Evolutionary conservation across 2,113 vertebrate species (phyloP), one percentile per base, ranked within the genome.

Genomic region (Dipodomys merriami): DNA sequence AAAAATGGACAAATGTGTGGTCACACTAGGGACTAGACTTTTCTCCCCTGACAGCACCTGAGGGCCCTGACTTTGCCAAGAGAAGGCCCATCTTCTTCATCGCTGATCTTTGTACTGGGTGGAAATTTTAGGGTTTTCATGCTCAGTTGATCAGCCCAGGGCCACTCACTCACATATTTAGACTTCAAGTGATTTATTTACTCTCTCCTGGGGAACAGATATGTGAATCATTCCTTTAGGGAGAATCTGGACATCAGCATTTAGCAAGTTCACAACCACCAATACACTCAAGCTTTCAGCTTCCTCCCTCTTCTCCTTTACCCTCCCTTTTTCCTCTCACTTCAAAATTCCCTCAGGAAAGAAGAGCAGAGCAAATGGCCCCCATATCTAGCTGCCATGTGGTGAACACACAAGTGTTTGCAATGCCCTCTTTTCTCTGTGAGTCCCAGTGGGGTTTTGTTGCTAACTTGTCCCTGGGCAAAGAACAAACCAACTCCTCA

Each of bases 121-220:
- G 30, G 29, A 89, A 23, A 64, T 16, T 71, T 79, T 10, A 27
- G 74, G 25, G 33, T 25, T 67, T 39, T 57, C 83, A 9, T 27
- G 13, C 65, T 39, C 35, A 83, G 46, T 8, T 67, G 12, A 90
- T 44, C 29, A 46, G 88, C 23, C 25, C 57, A 39, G 7, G 60
- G 35, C 35, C 27, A 23, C 53, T 53, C 3, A 4, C 19, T 27
- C 65, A 60, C 39, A 57, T 60, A 35, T 39, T 29, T 81, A 60
- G 83, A 85, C 79, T 90, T 83, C 18, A 93, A 74, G 85, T 33
- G 64, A 46, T 57, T 8, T 64, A 44, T 80, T 33, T 88, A 44
- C 25, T 86, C 46, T 91, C 78, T 88, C 79, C 53, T 60, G 19
- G 27, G 83, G 44, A 85, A 74, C 62, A 83, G 8, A 1, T 65